Percentiles rank a stretch among this genome's conserved stretches.
Conservation (phyloP, 2,113 vertebrate species). For the Siniperca chuatsi region DNA sequence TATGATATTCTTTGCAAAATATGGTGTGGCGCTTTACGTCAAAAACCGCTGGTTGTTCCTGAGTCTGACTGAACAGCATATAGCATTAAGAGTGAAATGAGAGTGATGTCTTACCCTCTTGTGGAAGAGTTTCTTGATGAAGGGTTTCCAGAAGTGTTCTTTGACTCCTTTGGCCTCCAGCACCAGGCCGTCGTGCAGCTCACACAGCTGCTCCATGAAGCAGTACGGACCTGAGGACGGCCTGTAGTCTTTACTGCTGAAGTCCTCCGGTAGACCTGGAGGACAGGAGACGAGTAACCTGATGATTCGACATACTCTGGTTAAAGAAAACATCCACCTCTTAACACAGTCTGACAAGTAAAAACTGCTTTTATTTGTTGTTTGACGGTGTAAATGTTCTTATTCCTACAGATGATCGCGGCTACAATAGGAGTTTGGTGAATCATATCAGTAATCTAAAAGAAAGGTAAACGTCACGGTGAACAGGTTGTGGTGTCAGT, state of each 20-base stretch:
- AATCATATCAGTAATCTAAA: no score
- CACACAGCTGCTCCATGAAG: slow-evolving; percentile 93
- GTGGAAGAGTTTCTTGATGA: slow-evolving; percentile 93
- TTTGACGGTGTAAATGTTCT: no score
- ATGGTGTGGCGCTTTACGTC: no score
- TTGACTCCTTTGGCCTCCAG: slow-evolving; percentile 97
- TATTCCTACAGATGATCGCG: no score
- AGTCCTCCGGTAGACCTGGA: slow-evolving; percentile 91
- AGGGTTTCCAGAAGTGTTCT: slow-evolving; percentile 98
- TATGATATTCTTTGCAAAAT: no score
- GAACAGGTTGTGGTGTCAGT: no score
- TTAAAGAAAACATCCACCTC: background rate
- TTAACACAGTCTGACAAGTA: background rate
- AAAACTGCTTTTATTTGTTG: no score
- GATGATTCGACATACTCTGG: no score
- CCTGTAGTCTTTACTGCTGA: slow-evolving; percentile 89
- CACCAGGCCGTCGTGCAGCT: slow-evolving; percentile 91
- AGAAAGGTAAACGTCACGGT: no score
- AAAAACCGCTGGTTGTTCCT: no score
- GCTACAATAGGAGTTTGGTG: no score
- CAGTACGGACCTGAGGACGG: slow-evolving; percentile 87
- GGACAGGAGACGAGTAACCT: background rate
- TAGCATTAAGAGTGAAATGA: background rate
- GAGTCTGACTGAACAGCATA: no score
- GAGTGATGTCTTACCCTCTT: slow-evolving; percentile 86